These are phyloP conservation scores for Habroteleia sp. DNA, from an alignment of 2,888 invertebrate genomes.

Conservation along the genomic window DNA sequence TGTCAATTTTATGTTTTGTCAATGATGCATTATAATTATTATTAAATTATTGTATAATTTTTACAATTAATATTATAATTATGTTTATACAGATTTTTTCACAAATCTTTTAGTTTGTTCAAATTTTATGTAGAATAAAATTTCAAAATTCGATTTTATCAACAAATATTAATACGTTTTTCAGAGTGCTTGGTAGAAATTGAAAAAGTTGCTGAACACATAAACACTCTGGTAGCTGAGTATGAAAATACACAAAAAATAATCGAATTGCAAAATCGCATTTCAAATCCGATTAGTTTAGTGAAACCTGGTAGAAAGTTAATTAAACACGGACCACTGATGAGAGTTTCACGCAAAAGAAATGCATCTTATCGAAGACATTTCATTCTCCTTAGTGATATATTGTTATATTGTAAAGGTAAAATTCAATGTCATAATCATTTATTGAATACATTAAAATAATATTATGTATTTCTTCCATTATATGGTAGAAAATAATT, in stretches of 20 bases:
- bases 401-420: slow-evolving; percentile 87
- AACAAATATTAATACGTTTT: no score
- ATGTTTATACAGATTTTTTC: no score
- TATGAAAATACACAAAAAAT: slow-evolving; percentile 88
- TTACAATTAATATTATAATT: no score
- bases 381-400: slow-evolving; percentile 88
- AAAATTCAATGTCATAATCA: background rate
- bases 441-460: background rate
- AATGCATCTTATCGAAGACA: slow-evolving; percentile 82
- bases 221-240: slow-evolving; percentile 87
- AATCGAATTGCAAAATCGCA: slow-evolving; percentile 85
- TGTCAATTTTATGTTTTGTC: no score
- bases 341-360: slow-evolving; percentile 83
- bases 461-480: no score
- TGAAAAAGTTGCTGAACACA: slow-evolving; percentile 86
- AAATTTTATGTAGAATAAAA: no score
- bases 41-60: no score
- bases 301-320: slow-evolving; percentile 87
- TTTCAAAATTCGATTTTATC: no score
- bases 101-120: no score
- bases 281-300: slow-evolving; percentile 84
- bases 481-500: no score
- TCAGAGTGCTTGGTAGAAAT: slow-evolving; percentile 86
- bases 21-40: no score
- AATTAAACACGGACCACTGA: slow-evolving; percentile 85